Base-by-base conservation (phyloP, 2,888 invertebrate genomes). In the Watsonalla cultraria region DNA sequence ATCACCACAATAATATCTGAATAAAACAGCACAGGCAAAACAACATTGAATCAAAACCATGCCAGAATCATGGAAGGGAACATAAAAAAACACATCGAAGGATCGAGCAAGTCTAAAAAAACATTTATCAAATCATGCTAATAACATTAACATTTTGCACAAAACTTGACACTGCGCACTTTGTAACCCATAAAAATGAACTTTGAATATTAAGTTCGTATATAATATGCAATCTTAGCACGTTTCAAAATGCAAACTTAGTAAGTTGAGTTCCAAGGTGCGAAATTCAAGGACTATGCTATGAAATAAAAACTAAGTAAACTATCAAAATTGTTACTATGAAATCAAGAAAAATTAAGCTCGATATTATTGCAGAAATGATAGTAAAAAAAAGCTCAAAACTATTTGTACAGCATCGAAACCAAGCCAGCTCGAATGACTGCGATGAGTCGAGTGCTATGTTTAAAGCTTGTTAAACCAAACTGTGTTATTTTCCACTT, bases 401-500 rank as follows among this genome's bases (percentile, higher is more conserved):
- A 42, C 42, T 42, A 42, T 42, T 42, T 74, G 80, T 88, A 90
- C 88, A 90, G 86, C 87, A 71, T 82, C 72, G 70, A 77, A 80
- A 81, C 74, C 57, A 80, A 80, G 81, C 83, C 86, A 83, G 80
- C 72, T 81, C 78, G 73, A 72, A 83, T 80, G 80, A 73, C 82
- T 86, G 76, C 73, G 60, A 79, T 82, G 79, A 68, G 67, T 70
- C 68, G 66, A 77, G 78, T 81, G 76, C 78, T 63, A 75, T 79
- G 76, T 80, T 73, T 64, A 80, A 89, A 88, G 87, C 89, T 71
- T 79, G 46, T 80, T 87, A 87, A 87, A 45, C 79, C 80, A 88
- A 86, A 86, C 84, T 65, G 74, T 84, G 81, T 84, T 82, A 81
- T 70, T 71, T 66, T 86, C 42, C 37, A 90, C 90, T 90, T 90